Conservation (phyloP, 2,797 vertebrate species). For the Pseudopleuronectes americanus region DNA sequence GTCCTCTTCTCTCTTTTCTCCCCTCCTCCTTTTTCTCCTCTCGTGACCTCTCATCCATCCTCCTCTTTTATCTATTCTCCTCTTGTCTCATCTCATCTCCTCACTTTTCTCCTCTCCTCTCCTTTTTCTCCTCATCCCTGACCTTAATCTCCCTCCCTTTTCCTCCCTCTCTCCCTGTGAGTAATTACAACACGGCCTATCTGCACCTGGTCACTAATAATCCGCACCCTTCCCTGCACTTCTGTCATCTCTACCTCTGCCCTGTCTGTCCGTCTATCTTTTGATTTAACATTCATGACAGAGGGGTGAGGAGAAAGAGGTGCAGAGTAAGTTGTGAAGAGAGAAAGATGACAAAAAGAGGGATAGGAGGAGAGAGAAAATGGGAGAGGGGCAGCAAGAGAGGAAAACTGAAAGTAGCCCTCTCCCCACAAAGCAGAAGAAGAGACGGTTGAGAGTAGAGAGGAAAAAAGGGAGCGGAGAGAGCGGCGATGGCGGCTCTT, state of each 20-base stretch:
- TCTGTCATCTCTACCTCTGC: slow-evolving; percentile 43
- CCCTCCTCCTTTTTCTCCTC: no score
- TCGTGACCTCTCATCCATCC: no score
- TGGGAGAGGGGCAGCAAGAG: background rate
- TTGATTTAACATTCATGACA: slow-evolving; percentile 50
- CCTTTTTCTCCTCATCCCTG: background rate
- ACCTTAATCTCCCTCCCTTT: slow-evolving; percentile 27
- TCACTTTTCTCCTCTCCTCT: background rate
- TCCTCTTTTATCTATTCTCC: no score
- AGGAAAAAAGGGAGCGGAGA: background rate
- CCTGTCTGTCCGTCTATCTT: slow-evolving; percentile 34
- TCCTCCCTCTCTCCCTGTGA: slow-evolving; percentile 33
- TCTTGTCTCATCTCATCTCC: background rate
- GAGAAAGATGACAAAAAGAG: slow-evolving; percentile 53
- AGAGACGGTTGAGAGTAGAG: slow-evolving; percentile 35
- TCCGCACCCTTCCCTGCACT: slow-evolving; percentile 38
- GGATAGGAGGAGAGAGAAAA: slow-evolving; percentile 12
- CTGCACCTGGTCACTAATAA: slow-evolving; percentile 81
- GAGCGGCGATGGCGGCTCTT: slow-evolving; percentile 87
- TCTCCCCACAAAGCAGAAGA: slow-evolving; percentile 47
- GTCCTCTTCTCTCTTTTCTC: no score
- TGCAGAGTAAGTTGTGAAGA: slow-evolving; percentile 38
- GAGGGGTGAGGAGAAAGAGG: background rate
- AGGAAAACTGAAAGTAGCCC: slow-evolving; percentile 38
- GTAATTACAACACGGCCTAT: slow-evolving; percentile 78